These are phyloP conservation scores for Drosophila paracracens DNA, from an alignment of 2,888 invertebrate species.

Conservation along the genomic window DNA sequence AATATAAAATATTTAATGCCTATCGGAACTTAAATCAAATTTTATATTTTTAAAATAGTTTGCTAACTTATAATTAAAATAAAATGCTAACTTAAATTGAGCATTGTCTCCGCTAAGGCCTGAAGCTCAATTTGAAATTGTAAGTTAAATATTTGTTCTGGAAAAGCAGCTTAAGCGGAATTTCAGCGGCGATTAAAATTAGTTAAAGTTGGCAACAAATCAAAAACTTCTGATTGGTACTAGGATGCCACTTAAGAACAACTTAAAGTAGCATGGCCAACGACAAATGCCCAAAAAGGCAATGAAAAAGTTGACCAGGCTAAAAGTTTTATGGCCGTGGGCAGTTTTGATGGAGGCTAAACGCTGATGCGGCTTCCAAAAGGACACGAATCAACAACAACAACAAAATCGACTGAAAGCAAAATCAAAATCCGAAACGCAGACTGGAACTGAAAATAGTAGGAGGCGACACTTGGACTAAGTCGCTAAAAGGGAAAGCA, in stretches of 20 bases:
- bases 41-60: neutral
- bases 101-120: neutral
- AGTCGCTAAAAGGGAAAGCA: conserved; percentile 36
- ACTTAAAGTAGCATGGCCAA: neutral
- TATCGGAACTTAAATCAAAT: neutral
- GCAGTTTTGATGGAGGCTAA: conserved; percentile 41
- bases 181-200: neutral
- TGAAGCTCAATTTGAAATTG: neutral
- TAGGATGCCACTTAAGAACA: neutral
- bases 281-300: neutral
- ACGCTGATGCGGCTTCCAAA: conserved; percentile 18
- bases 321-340: conserved; percentile 55
- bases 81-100: neutral
- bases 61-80: neutral
- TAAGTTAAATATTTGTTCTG: neutral
- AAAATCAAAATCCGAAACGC: neutral
- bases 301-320: conserved; percentile 16
- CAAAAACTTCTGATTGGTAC: neutral
- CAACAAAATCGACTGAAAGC: neutral
- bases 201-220: neutral
- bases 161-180: neutral
- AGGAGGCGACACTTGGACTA: conserved; percentile 17
- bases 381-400: neutral
- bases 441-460: neutral
- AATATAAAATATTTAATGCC: neutral